phyloP scores from a whole-genome alignment of 2,113 vertebrate species.

The Epinephelus lanceolatus region DNA sequence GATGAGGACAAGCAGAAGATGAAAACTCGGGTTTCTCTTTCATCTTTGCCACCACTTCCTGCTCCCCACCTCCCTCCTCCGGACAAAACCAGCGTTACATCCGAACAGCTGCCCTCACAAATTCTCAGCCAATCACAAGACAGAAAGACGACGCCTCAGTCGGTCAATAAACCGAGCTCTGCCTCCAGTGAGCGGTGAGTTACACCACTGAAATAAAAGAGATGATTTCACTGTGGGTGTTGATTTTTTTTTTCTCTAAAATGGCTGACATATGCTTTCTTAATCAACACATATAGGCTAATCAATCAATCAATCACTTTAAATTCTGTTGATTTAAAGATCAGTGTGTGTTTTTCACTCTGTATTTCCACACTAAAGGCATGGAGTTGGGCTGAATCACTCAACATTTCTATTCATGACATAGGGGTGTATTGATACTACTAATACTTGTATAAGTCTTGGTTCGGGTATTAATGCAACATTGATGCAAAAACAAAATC shows the following conservation, averaged over 20 bases:
- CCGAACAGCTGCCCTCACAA: conserved; percentile 9
- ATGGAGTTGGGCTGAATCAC: not conserved
- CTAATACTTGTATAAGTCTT: too few species aligned
- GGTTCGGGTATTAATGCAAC: too few species aligned
- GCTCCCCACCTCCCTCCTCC: conserved; percentile 38
- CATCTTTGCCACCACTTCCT: conserved; percentile 4
- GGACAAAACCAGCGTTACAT: conserved; percentile 15
- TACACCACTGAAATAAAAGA: not conserved
- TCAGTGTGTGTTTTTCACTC: not conserved
- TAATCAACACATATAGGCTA: conserved; percentile 1
- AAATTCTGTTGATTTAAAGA: not conserved
- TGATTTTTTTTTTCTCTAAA: conserved; percentile 5
- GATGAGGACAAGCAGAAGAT: conserved; percentile 80
- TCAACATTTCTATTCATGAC: not conserved
- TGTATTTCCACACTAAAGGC: not conserved
- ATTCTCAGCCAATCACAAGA: conserved; percentile 37
- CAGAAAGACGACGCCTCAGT: conserved; percentile 13
- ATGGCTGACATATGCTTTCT: not conserved
- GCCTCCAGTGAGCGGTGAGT: conserved; percentile 73
- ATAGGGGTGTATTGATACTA: not conserved
- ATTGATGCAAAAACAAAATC: too few species aligned
- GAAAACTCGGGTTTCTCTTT: conserved; percentile 37
- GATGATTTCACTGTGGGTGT: not conserved
- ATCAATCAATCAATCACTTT: conserved; percentile 1
- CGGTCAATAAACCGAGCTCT: conserved; percentile 25